Percentiles rank a stretch among this genome's conserved stretches.
phyloP scores from a whole-genome alignment of 2,113 vertebrate species.

The Paraplagusia blochii region DNA sequence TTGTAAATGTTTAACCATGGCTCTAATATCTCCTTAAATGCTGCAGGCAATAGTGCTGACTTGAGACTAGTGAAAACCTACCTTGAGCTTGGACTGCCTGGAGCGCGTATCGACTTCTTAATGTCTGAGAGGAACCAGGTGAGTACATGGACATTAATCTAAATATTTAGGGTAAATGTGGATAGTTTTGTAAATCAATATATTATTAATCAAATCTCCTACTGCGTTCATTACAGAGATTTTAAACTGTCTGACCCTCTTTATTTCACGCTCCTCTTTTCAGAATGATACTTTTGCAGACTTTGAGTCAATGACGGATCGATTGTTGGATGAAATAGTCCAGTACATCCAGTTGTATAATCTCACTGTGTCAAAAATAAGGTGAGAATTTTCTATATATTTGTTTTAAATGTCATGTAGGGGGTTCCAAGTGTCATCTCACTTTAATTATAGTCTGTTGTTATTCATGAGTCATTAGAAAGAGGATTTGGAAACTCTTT shows the following conservation, averaged over 20 bases:
- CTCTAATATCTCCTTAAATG: conserved; percentile 2
- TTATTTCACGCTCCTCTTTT: conserved; percentile 8
- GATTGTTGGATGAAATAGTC: conserved; percentile 96
- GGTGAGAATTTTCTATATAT: conserved; percentile 71
- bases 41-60: conserved; percentile 94
- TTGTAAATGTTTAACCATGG: background rate
- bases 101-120: conserved; percentile 92
- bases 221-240: too few species aligned
- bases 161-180: too few species aligned
- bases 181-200: too few species aligned
- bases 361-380: conserved; percentile 95
- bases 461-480: too few species aligned
- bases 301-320: conserved; percentile 99
- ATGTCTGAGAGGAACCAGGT: conserved; percentile 99
- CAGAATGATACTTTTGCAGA: conserved; percentile 99
- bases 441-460: too few species aligned
- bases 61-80: conserved; percentile 97
- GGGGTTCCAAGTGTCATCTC: too few species aligned
- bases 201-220: too few species aligned
- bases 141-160: background rate
- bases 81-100: conserved; percentile 94
- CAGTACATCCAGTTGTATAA: conserved; percentile 99
- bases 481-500: too few species aligned
- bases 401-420: too few species aligned
- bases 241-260: too few species aligned